A percentile compares a stretch with the other conserved stretches of the same genome.
These are phyloP conservation scores for Centropus unirufus DNA, from an alignment of 2,113 vertebrate genomes.

Conservation along the genomic window DNA sequence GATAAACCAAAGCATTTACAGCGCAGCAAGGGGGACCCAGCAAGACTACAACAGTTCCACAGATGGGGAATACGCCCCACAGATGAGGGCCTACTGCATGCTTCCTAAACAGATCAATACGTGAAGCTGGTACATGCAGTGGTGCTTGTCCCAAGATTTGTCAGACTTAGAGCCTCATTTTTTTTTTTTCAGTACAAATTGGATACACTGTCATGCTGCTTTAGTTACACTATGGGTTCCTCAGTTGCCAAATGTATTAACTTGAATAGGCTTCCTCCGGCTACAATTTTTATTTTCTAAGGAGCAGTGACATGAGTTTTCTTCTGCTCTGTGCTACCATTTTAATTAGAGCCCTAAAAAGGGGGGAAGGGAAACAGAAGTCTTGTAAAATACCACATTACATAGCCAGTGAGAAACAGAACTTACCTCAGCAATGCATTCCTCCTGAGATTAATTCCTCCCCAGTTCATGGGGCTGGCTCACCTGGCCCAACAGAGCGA, in stretches of 20 bases:
- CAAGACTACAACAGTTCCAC: neutral
- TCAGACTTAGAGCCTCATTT: neutral
- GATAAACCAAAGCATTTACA: neutral
- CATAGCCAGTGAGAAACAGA: neutral
- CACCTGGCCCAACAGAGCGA: neutral
- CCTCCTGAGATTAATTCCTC: neutral
- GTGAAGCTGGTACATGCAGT: neutral
- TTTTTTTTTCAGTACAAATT: neutral
- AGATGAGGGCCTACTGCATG: neutral
- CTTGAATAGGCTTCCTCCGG: neutral
- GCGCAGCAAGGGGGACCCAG: neutral
- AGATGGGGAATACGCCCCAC: neutral
- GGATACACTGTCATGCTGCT: neutral
- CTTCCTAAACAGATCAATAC: neutral
- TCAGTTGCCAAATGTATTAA: neutral
- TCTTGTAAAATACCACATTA: neutral
- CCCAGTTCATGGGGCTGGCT: neutral
- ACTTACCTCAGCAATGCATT: neutral
- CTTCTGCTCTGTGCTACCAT: neutral
- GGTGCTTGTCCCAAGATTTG: neutral
- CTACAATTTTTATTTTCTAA: neutral
- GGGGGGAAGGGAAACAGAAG: neutral
- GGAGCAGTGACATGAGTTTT: neutral
- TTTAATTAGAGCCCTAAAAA: neutral
- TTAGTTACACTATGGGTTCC: neutral